phyloP scores from a whole-genome alignment of 2,888 invertebrate species.

The Neria commutata region DNA sequence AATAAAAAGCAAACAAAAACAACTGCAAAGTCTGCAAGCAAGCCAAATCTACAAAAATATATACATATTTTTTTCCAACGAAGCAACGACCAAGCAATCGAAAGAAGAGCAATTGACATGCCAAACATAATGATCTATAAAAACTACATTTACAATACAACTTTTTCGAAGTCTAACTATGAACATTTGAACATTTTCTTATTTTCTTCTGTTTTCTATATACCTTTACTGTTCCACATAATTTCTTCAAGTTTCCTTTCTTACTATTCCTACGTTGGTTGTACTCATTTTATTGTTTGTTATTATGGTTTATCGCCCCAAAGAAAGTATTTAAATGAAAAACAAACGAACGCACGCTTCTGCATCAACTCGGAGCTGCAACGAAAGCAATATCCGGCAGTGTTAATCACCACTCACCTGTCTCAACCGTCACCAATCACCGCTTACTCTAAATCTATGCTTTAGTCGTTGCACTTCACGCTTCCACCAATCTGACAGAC shows the following conservation, averaged over 20 bases:
- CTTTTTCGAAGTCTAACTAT: neutral
- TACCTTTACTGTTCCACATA: constrained; percentile 25
- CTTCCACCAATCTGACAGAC: too few relatives aligned
- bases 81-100: neutral
- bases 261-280: constrained; percentile 19
- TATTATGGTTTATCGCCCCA: constrained; percentile 36
- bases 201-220: constrained; percentile 19
- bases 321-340: constrained; percentile 38
- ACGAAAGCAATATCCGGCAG: constrained; percentile 17
- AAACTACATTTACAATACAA: neutral
- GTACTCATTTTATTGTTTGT: constrained; percentile 32
- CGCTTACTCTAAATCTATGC: neutral
- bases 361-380: constrained; percentile 47
- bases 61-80: too few relatives aligned
- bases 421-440: constrained; percentile 6
- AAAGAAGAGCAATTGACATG: constrained; percentile 10
- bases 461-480: neutral
- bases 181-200: neutral
- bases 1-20: constrained; percentile 22
- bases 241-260: constrained; percentile 26
- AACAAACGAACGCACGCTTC: constrained; percentile 58
- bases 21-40: too few relatives aligned
- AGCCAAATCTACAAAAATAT: neutral
- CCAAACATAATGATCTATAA: too few relatives aligned
- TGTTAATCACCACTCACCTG: constrained; percentile 20